phyloP scores from a whole-genome alignment of 2,797 vertebrate genomes.

The Sebastes nivosus region DNA sequence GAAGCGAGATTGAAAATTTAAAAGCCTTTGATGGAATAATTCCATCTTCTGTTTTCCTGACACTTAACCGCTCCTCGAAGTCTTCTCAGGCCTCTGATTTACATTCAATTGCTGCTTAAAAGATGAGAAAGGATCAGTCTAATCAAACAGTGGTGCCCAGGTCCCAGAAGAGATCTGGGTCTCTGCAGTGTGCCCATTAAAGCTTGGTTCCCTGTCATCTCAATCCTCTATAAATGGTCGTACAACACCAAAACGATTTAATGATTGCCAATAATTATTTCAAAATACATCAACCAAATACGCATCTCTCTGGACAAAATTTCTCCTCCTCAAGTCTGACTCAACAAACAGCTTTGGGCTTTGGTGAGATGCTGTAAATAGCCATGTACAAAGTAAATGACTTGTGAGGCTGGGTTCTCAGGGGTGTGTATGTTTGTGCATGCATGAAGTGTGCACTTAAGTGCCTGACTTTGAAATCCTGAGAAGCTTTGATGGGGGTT shows the following conservation, averaged over 20 bases:
- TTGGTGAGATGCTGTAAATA: conserved; percentile 38
- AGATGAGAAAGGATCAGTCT: conserved; percentile 38
- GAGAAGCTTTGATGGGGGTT: neutral
- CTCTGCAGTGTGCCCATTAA: conserved; percentile 14
- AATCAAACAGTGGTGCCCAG: conserved; percentile 26
- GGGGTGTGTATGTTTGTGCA: neutral
- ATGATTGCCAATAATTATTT: conserved; percentile 38
- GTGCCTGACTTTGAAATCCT: neutral
- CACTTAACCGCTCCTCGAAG: neutral
- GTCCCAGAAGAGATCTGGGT: neutral
- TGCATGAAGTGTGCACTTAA: neutral
- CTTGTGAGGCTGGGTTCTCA: conserved; percentile 14
- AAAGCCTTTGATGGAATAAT: conserved; percentile 16
- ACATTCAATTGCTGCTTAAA: conserved; percentile 43
- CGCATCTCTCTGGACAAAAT: neutral
- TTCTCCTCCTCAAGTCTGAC: conserved; percentile 10
- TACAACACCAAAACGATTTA: neutral
- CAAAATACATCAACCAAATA: conserved; percentile 6
- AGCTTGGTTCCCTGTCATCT: conserved; percentile 19
- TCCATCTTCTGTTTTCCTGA: conserved; percentile 7
- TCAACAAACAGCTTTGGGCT: conserved; percentile 47
- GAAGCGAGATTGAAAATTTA: neutral
- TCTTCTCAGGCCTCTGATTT: conserved; percentile 25
- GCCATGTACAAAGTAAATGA: conserved; percentile 36
- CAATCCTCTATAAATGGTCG: conserved; percentile 17